phyloP scores from a whole-genome alignment of 2,797 vertebrate genomes.

The Crax fasciolata region DNA sequence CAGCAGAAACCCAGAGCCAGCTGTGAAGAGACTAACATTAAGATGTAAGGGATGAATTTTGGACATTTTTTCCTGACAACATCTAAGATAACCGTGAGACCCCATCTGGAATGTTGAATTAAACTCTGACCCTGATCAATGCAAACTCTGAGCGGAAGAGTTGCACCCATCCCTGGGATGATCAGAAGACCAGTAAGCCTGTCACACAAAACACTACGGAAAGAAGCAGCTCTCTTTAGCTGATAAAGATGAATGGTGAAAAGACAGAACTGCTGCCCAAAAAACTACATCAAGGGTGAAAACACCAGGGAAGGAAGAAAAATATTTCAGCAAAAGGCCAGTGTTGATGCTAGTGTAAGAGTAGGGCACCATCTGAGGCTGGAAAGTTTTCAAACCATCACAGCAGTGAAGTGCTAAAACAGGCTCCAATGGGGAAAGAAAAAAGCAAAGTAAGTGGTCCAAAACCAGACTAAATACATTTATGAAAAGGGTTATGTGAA shows the following conservation, averaged over 20 bases:
- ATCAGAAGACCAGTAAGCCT: neutral
- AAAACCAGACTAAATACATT: neutral
- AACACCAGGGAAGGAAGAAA: neutral
- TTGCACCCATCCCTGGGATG: neutral
- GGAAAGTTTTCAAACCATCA: neutral
- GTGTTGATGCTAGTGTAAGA: neutral
- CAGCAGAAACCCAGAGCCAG: neutral
- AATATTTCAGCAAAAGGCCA: neutral
- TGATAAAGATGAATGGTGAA: neutral
- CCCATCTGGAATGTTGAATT: neutral
- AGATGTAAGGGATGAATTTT: neutral
- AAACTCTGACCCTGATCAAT: neutral
- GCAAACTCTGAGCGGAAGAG: neutral
- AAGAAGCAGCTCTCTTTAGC: neutral
- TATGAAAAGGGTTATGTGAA: neutral
- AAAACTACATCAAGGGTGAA: neutral
- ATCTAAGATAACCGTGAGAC: neutral
- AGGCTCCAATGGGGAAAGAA: neutral
- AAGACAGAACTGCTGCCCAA: neutral
- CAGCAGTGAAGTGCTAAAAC: neutral
- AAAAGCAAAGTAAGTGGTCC: neutral
- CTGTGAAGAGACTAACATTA: neutral
- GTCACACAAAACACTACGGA: neutral
- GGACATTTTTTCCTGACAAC: neutral
- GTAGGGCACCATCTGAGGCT: neutral